Conservation (phyloP, 30 jellyfish, hydroid and myxozoan genomes). For the Nemopilema nomurai region DNA sequence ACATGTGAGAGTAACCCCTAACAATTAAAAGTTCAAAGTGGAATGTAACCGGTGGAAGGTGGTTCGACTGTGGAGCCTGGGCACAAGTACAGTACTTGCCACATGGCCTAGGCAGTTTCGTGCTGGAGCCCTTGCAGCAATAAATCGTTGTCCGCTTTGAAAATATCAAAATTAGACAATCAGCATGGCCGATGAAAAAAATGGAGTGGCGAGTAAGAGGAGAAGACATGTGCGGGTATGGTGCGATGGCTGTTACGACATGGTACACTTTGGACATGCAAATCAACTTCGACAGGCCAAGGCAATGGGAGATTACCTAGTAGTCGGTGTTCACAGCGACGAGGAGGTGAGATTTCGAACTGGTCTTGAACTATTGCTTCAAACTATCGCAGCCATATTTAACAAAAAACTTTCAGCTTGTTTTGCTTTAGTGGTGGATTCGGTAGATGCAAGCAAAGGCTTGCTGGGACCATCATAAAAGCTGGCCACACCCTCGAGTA, state of each 20-base stretch:
- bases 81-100: background rate
- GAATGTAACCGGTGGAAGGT: background rate
- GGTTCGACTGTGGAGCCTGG: background rate
- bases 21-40: too few relatives aligned
- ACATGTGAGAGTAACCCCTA: too few relatives aligned
- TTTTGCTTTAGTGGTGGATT: too few relatives aligned
- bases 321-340: conserved; percentile 97
- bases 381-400: too few relatives aligned
- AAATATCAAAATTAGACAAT: background rate
- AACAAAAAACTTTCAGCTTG: too few relatives aligned
- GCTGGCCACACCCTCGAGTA: too few relatives aligned
- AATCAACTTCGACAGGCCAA: conserved; percentile 96
- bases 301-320: conserved; percentile 90
- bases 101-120: background rate
- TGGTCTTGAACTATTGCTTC: too few relatives aligned
- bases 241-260: conserved; percentile 99
- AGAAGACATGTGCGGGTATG: conserved; percentile 77
- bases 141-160: background rate
- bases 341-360: conserved; percentile 65
- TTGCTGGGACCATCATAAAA: too few relatives aligned
- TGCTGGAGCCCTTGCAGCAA: background rate
- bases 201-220: conserved; percentile 38
- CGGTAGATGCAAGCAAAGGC: too few relatives aligned
- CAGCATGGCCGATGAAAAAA: conserved; percentile 39
- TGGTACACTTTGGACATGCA: conserved; percentile 99